Evolutionary conservation across 2,888 invertebrate species (phyloP).

Genomic region (Coelinius sp.): DNA sequence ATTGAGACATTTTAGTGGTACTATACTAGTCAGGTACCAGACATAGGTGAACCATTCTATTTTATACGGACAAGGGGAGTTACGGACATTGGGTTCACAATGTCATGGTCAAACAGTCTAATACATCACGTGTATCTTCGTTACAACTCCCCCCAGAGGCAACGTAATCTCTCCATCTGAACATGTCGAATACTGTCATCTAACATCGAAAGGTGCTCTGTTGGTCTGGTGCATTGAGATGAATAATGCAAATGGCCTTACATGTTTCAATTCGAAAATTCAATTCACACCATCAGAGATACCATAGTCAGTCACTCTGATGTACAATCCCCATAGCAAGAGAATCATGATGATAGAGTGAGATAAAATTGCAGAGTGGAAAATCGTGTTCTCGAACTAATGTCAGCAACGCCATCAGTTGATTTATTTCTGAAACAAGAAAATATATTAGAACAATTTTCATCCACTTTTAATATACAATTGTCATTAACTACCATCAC

Average conservation of each 20-base stretch:
- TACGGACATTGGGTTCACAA: constrained; percentile 45
- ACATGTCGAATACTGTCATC: no score
- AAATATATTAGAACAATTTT: no score
- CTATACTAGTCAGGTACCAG: constrained; percentile 44
- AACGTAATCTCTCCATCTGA: neutral
- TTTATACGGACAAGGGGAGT: constrained; percentile 43
- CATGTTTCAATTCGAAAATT: constrained; percentile 46
- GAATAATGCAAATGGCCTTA: constrained; percentile 48
- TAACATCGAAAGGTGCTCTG: no score
- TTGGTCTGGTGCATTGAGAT: constrained; percentile 33
- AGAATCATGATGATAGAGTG: constrained; percentile 40
- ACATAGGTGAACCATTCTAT: constrained; percentile 33
- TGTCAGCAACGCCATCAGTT: no score
- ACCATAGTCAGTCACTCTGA: no score
- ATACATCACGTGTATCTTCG: neutral
- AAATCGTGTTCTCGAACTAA: constrained; percentile 57
- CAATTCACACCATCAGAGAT: constrained; percentile 47
- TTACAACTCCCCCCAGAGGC: neutral
- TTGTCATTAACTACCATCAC: no score
- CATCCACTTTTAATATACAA: no score
- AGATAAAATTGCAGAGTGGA: constrained; percentile 51
- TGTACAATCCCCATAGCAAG: no score
- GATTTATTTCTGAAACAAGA: no score
- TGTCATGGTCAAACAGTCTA: constrained; percentile 42
- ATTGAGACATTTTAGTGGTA: constrained; percentile 51